Evolutionary conservation across 2,113 vertebrate species (phyloP).

Genomic region (Shinisaurus crocodilurus): DNA sequence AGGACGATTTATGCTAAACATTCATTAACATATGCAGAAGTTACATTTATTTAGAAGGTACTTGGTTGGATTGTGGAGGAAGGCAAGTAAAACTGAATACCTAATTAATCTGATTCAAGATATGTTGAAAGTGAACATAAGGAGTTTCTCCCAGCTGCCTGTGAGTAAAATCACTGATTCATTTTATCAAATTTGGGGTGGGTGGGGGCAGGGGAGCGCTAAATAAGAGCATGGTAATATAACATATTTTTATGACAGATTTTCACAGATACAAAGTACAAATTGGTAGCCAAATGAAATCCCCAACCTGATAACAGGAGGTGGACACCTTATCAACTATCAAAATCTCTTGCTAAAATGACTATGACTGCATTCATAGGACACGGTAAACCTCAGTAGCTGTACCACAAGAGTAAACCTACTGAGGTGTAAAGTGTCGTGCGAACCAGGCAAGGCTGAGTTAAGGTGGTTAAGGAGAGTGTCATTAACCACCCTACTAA

Average conservation of each 20-base stretch:
- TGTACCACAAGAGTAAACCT: too few relatives aligned
- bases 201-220: neutral
- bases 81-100: slow-evolving; percentile 22
- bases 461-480: too few relatives aligned
- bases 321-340: neutral
- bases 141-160: slow-evolving; percentile 30
- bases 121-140: slow-evolving; percentile 3
- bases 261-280: neutral
- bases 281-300: neutral
- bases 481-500: too few relatives aligned
- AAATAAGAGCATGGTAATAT: neutral
- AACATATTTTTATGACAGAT: neutral
- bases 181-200: slow-evolving; percentile 22
- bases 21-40: slow-evolving; percentile 18
- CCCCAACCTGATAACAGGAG: neutral
- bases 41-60: slow-evolving; percentile 20
- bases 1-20: neutral
- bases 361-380: neutral
- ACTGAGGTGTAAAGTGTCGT: too few relatives aligned
- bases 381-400: too few relatives aligned
- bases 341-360: neutral
- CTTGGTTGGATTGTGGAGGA: slow-evolving; percentile 6
- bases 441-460: too few relatives aligned
- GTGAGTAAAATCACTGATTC: slow-evolving; percentile 16
- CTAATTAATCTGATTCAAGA: slow-evolving; percentile 18